phyloP scores from a whole-genome alignment of 1,140 invertebrate species.

The Magallana angulata region DNA sequence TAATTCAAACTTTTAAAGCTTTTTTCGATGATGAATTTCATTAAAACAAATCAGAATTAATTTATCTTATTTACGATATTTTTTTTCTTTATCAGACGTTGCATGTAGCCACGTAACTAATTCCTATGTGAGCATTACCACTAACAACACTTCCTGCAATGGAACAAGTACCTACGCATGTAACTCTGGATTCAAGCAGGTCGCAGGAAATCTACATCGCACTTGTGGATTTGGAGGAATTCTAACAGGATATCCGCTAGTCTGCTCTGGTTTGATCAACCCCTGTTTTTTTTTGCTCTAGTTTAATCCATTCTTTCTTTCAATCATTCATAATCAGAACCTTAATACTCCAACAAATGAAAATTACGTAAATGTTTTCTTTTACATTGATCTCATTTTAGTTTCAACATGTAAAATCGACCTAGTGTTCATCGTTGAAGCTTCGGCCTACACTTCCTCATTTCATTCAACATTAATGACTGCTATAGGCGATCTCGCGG shows the following conservation, averaged over 20 bases:
- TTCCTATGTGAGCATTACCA: background rate
- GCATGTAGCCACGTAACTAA: background rate
- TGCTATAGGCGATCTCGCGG: background rate
- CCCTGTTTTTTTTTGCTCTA: too few relatives aligned
- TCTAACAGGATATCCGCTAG: too few relatives aligned
- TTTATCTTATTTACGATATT: background rate
- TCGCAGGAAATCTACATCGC: background rate
- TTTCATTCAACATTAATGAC: background rate
- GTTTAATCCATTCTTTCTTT: too few relatives aligned
- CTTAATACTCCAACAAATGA: too few relatives aligned
- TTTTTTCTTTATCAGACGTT: background rate
- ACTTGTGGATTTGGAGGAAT: background rate
- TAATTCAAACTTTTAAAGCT: too few relatives aligned
- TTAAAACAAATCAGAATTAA: too few relatives aligned
- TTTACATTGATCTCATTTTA: background rate
- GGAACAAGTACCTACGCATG: conserved; percentile 2
- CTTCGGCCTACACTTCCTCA: background rate
- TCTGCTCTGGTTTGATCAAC: too few relatives aligned
- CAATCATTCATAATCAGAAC: too few relatives aligned
- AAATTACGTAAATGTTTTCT: too few relatives aligned
- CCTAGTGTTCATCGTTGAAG: background rate
- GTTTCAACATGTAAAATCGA: background rate
- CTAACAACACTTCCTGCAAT: background rate
- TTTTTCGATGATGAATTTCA: too few relatives aligned
- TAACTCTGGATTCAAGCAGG: background rate